phyloP scores from a whole-genome alignment of 2,797 vertebrate genomes.

The Mormyrus proboscirostris region DNA sequence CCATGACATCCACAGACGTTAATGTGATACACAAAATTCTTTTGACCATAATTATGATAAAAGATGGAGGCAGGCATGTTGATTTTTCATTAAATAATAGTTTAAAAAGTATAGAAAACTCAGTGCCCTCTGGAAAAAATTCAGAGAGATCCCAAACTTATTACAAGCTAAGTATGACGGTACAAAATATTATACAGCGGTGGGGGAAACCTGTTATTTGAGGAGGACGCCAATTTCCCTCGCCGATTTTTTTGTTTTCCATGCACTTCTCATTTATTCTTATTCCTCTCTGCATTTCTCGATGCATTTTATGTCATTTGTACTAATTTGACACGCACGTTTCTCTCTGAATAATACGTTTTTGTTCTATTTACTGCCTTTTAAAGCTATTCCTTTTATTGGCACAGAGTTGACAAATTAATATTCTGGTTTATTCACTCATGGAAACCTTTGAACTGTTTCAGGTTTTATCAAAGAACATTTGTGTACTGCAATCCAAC shows the following conservation, averaged over 20 bases:
- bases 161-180: not conserved
- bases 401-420: not conserved
- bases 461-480: not conserved
- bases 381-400: not conserved
- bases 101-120: not conserved
- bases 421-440: not conserved
- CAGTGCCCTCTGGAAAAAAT: not conserved
- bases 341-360: not conserved
- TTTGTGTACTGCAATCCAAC: not conserved
- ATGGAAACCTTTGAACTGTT: not conserved
- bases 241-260: not conserved
- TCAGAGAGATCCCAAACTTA: not conserved
- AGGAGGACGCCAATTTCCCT: not conserved
- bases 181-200: not conserved
- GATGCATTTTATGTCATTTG: not conserved
- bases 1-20: not conserved
- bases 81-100: not conserved
- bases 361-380: not conserved
- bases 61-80: not conserved
- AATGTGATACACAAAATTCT: not conserved
- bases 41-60: not conserved
- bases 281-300: constrained; percentile 2
- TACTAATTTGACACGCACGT: not conserved
- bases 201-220: not conserved
- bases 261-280: not conserved